A percentile compares a stretch with the other conserved stretches of the same genome.
Conservation (phyloP, 1,140 invertebrate genomes). For the Meloidogyne floridensis region DNA sequence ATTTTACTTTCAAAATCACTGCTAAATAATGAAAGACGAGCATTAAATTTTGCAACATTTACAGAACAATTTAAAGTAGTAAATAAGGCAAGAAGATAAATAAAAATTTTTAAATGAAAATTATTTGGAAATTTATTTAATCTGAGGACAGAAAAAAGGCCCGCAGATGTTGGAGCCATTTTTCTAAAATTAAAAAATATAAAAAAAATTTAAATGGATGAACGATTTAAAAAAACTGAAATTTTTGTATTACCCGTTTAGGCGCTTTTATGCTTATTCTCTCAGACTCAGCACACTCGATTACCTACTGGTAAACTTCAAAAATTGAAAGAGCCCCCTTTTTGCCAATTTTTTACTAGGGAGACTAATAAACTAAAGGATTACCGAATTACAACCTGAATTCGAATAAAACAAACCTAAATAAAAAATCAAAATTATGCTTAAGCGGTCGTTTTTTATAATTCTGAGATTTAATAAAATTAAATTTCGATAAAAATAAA, state of each 20-base stretch:
- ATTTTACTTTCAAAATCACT: conserved; percentile 11
- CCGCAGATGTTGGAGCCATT: neutral
- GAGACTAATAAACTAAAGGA: too few species aligned
- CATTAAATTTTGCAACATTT: neutral
- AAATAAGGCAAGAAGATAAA: conserved; percentile 7
- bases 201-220: neutral
- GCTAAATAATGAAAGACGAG: neutral
- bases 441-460: too few species aligned
- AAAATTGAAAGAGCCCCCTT: too few species aligned
- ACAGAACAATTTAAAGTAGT: neutral
- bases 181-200: conserved; percentile 3
- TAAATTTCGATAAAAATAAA: neutral
- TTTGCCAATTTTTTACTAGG: too few species aligned
- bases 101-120: neutral
- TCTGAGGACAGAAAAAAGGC: neutral
- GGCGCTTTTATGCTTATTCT: too few species aligned
- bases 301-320: too few species aligned
- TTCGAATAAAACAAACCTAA: too few species aligned
- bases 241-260: too few species aligned
- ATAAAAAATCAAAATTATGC: too few species aligned
- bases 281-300: too few species aligned
- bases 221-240: too few species aligned
- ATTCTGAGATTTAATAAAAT: neutral
- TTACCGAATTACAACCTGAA: too few species aligned
- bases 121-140: neutral